Base-by-base conservation (phyloP, 2,797 vertebrate genomes). In the Coregonus suidteri region DNA sequence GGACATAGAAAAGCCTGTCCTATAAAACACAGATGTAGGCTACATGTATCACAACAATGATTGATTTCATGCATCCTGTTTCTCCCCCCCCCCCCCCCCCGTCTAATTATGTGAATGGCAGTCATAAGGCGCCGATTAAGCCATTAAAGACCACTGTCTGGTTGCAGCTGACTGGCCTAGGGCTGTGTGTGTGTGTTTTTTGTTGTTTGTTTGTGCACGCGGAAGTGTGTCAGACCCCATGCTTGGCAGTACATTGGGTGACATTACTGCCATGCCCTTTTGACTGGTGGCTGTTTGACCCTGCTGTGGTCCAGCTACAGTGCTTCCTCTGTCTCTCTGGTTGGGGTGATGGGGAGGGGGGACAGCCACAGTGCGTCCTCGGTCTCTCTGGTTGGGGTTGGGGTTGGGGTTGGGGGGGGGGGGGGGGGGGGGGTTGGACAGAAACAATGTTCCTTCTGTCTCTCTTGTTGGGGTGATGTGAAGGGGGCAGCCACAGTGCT, bases 231-330 rank as follows among this genome's bases (percentile, higher is more conserved):
- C 78, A 81, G 84, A 86, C 79, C 82, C 77, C 75, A 59, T 82
- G 71, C 56, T 35, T 75, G 74, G 71, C 30, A 35, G 30, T 34
- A 64, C 72, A 18, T 31, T 3, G 62, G 54, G 75, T 76, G 76
- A 88, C 82, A 86, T 81, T 87, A 72, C 66, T 35, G 66, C 66
- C 31, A 4, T 67, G 66, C 0, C 30, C 66, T 67, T 67, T 16
- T 67, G 65, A 18, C 25, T 15, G 1, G 30, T 13, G 25, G 3
- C 30, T 34, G 66, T 7, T 34, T 67, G 66, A 78, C 79, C 75
- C 75, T 64, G 82, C 86, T 88, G 87, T 84, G 56, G 80, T 4
- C 20, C 52, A 25, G 70, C 74, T 35, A 64, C 25, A 25, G 25
- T 25, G 25, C 25, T 0, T 25, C 54, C 30, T 79, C 20, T 30